Evolutionary conservation across 1,140 invertebrate genomes (phyloP).

Genomic region (Drosophila kikkawai): DNA sequence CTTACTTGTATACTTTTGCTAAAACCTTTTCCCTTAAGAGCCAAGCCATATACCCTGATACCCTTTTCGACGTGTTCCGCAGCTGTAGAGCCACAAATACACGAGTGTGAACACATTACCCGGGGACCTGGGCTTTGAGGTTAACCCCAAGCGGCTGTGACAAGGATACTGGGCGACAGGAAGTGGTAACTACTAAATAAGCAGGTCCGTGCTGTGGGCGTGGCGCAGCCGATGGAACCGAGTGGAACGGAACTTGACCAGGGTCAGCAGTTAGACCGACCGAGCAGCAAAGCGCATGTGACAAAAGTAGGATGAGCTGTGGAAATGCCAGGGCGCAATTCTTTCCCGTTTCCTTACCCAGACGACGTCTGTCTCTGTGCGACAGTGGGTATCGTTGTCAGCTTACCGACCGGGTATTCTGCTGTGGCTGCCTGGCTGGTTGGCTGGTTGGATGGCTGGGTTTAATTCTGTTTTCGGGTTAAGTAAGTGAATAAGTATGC

Average conservation of each 20-base stretch:
- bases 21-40: no score
- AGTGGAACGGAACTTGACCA: constrained; percentile 45
- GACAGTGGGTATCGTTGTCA: constrained; percentile 42
- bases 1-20: not conserved
- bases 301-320: constrained; percentile 63
- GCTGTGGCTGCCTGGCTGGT: constrained; percentile 26
- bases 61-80: not conserved
- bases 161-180: constrained; percentile 55
- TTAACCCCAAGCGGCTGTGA: constrained; percentile 41
- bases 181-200: constrained; percentile 60
- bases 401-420: constrained; percentile 44
- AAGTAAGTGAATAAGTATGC: constrained; percentile 77
- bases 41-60: constrained; percentile 9
- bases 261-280: constrained; percentile 26
- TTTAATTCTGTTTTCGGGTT: constrained; percentile 55
- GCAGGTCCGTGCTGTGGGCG: constrained; percentile 50
- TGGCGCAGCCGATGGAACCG: constrained; percentile 45
- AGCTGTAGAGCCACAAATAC: constrained; percentile 29
- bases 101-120: constrained; percentile 56
- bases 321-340: constrained; percentile 33
- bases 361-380: constrained; percentile 28
- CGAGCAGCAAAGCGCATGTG: constrained; percentile 46
- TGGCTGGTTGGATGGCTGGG: constrained; percentile 21
- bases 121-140: constrained; percentile 35
- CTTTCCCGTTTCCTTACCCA: constrained; percentile 5